Percentiles rank a stretch among this genome's conserved stretches.
These are phyloP conservation scores for Automeris io DNA, from an alignment of 2,888 invertebrate genomes.

Conservation along the genomic window DNA sequence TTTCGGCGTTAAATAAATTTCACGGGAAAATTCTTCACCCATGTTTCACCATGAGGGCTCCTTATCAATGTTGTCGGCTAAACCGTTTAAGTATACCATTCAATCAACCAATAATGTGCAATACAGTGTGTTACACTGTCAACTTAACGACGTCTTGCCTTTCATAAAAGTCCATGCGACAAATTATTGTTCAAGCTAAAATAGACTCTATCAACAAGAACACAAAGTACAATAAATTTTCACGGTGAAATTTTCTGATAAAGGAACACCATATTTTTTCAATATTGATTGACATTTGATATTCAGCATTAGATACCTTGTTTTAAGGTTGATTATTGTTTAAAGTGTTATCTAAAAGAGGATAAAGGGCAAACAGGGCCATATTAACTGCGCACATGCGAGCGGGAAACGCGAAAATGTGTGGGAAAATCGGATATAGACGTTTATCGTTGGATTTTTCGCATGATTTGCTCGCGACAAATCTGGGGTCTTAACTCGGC, in stretches of 20 bases:
- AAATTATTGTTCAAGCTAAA: slow-evolving; percentile 14
- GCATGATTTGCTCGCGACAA: slow-evolving; percentile 73
- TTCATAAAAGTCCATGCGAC: slow-evolving; percentile 27
- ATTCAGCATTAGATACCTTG: background rate
- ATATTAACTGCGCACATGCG: slow-evolving; percentile 77
- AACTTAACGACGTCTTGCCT: slow-evolving; percentile 35
- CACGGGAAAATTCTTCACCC: slow-evolving; percentile 25
- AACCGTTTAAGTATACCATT: slow-evolving; percentile 64
- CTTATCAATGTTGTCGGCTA: slow-evolving; percentile 68
- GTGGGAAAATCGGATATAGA: slow-evolving; percentile 77
- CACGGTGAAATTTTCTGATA: background rate
- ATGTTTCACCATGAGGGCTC: slow-evolving; percentile 49
- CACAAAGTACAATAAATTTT: slow-evolving; percentile 6
- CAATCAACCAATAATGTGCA: slow-evolving; percentile 77
- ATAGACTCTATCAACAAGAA: slow-evolving; percentile 15
- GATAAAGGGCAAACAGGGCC: slow-evolving; percentile 71
- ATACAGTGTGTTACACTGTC: slow-evolving; percentile 75
- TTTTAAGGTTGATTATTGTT: slow-evolving; percentile 18
- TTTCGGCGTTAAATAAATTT: slow-evolving; percentile 28
- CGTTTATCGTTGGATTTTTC: slow-evolving; percentile 74
- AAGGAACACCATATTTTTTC: background rate
- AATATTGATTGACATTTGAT: background rate
- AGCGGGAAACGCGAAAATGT: slow-evolving; percentile 71
- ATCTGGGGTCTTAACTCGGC: slow-evolving; percentile 61
- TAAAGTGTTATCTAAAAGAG: slow-evolving; percentile 36